A percentile compares a stretch with the other conserved stretches of the same genome.
Conservation (phyloP, 23 tunicate species). For the Phallusia fumigata region DNA sequence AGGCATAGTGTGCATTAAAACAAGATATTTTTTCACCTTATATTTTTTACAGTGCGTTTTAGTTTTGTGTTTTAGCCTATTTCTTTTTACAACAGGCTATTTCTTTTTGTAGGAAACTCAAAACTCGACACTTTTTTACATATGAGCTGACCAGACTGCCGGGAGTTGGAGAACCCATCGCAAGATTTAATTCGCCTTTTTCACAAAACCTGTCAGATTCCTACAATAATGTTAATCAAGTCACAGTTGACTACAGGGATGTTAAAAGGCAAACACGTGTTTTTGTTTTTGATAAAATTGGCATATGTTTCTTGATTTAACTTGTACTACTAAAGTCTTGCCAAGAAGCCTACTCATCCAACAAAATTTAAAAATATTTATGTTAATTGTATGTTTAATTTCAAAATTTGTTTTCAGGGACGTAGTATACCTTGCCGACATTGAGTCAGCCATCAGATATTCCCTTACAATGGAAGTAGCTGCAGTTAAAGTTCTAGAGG, state of each 20-base stretch:
- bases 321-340: no score
- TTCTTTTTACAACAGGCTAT: not conserved
- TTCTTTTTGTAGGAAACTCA: constrained; percentile 34
- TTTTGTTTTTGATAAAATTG: not conserved
- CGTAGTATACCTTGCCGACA: constrained; percentile 61
- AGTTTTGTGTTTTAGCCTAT: not conserved
- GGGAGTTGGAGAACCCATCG: constrained; percentile 68
- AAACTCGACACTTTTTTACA: constrained; percentile 61
- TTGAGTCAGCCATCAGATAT: constrained; percentile 75
- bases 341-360: no score
- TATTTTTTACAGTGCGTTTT: no score
- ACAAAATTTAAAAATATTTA: no score
- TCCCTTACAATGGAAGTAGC: constrained; percentile 55
- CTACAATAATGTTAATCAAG: not conserved
- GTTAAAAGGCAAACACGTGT: not conserved
- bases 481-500: constrained; percentile 28
- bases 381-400: no score
- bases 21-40: no score
- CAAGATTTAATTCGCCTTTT: constrained; percentile 11
- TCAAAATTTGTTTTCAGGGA: constrained; percentile 26
- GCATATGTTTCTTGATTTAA: no score
- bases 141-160: constrained; percentile 59
- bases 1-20: no score
- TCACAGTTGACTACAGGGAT: constrained; percentile 7
- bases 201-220: not conserved